Base-by-base conservation (phyloP, 2,888 invertebrate genomes). In the Rosalia funebris region DNA sequence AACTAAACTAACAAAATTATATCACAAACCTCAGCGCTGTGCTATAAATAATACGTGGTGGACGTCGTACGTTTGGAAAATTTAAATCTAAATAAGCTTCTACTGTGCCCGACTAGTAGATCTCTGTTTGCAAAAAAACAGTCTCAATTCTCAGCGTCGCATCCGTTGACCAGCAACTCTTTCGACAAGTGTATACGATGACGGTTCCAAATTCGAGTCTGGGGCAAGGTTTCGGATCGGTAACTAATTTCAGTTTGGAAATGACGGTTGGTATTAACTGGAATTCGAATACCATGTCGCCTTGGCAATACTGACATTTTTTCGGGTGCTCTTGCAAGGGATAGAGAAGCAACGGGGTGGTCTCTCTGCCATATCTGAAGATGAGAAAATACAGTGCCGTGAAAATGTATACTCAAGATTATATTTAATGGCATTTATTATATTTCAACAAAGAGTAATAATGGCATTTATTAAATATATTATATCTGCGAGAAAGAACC, bases 131-230 rank as follows among this genome's bases (percentile, higher is more conserved):
- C 70, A 94, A 87, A 57, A 93, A 80, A 11, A 92, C 86, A 59
- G 85, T 84, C 82, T 95, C 95, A 65, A 87, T 85, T 56, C 89
- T 87, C 69, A 86, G 84, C 36, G 83, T 84, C 70, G 90, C 90
- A 1, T 86, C 86, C 0, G 87, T 83, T 53, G 88, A 86, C 95
- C 95, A 95, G 81, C 96, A 96, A 76, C 93, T 95, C 72, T 87
- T 87, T 34, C 87, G 83, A 78, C 96, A 96, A 1, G 95, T 92
- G 77, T 89, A 95, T 11, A 95, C 83, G 10, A 95, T 82, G 1
- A 94, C 90, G n/a, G 93, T 94, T 5, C 95, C 92, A 79, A 92
- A 95, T 80, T 96, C 95, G 36, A 93, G 81, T 65, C 88, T 85
- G 3, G 84, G 71, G 7, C 65, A 65, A 10, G 84, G 84, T 14